Percentiles rank a stretch among this genome's conserved stretches.
Evolutionary conservation across 64 coral and sea anemone genomes (phyloP).

Genomic region (Stichodactyla mertensii): DNA sequence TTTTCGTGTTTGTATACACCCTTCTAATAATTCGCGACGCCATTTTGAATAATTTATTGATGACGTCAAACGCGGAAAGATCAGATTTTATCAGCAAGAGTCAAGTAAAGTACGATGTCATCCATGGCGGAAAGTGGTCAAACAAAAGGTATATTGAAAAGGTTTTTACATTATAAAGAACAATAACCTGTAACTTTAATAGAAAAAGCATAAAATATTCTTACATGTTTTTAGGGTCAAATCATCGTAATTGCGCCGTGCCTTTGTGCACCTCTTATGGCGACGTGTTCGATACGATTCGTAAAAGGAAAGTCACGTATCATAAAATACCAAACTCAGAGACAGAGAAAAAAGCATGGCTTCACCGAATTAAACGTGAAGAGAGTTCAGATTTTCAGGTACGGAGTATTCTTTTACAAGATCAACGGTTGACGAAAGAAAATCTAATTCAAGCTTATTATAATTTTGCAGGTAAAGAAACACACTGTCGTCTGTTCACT

Average conservation of each 20-base stretch:
- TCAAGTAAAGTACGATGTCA: neutral
- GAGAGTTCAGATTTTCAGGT: slow-evolving; percentile 34
- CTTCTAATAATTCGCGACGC: slow-evolving; percentile 38
- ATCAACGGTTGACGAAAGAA: neutral
- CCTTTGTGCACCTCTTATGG: slow-evolving; percentile 27
- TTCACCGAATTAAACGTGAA: slow-evolving; percentile 31
- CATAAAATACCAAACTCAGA: slow-evolving; percentile 23
- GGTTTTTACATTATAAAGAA: neutral
- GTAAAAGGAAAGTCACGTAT: slow-evolving; percentile 27
- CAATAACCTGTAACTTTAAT: neutral
- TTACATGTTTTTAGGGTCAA: slow-evolving; percentile 11
- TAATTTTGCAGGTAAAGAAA: slow-evolving; percentile 13
- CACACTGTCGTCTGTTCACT: slow-evolving; percentile 27
- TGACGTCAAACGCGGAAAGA: slow-evolving; percentile 16
- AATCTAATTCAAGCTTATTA: neutral
- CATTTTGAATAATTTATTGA: slow-evolving; percentile 21
- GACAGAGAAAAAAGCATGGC: slow-evolving; percentile 8
- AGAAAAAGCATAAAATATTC: neutral
- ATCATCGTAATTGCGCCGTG: slow-evolving; percentile 41
- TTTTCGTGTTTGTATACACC: too few species aligned
- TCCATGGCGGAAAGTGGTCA: neutral
- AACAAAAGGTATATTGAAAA: neutral
- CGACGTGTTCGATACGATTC: slow-evolving; percentile 8
- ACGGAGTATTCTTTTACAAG: neutral
- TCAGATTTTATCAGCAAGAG: neutral